Conservation (phyloP, 2,113 vertebrate species). For the Nannospalax galili region DNA sequence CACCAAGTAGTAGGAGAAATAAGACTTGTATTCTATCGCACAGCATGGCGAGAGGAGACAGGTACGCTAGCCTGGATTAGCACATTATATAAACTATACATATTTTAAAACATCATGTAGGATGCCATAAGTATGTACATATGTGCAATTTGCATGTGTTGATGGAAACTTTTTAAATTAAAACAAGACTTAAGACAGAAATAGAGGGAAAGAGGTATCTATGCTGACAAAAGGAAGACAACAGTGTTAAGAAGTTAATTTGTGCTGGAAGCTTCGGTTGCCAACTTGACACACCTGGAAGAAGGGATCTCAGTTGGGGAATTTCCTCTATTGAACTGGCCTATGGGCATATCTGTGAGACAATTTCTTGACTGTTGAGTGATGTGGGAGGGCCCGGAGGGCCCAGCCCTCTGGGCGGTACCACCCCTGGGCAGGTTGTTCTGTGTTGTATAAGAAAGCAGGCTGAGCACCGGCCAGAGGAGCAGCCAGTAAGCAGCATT, state of each 20-base stretch:
- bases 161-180: not conserved
- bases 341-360: too few relatives aligned
- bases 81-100: not conserved
- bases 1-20: not conserved
- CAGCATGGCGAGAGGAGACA: not conserved
- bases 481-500: too few relatives aligned
- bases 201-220: not conserved
- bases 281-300: too few relatives aligned
- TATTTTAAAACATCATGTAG: not conserved
- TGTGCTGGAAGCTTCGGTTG: too few relatives aligned
- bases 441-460: too few relatives aligned
- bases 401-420: too few relatives aligned
- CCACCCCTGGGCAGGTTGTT: too few relatives aligned
- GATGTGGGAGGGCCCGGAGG: too few relatives aligned
- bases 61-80: not conserved
- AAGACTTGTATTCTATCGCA: not conserved
- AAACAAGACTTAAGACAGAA: not conserved
- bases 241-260: not conserved
- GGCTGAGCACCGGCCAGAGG: too few relatives aligned
- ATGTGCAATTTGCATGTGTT: not conserved
- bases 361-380: too few relatives aligned
- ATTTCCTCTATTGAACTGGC: too few relatives aligned
- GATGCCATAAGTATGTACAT: not conserved
- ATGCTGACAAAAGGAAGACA: not conserved
- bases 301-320: too few relatives aligned